Conservation (phyloP, 35 echinoderm and acorn worm genomes). For the Acanthaster planci region DNA sequence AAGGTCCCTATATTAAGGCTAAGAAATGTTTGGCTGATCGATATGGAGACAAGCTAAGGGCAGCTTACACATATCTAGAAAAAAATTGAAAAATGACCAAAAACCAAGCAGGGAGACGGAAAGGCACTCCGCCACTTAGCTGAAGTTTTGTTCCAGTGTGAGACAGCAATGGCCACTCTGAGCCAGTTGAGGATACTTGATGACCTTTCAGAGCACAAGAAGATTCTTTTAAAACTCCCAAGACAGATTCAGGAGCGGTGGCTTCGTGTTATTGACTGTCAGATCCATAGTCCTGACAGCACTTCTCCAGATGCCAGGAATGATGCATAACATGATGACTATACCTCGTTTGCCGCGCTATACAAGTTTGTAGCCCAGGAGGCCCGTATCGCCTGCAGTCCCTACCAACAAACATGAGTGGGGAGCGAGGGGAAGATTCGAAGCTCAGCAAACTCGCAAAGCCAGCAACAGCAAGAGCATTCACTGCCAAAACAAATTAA, state of each 20-base stretch:
- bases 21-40: neutral
- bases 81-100: conserved; percentile 7
- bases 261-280: neutral
- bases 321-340: neutral
- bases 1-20: neutral
- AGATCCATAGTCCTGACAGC: neutral
- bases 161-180: neutral
- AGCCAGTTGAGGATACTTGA: neutral
- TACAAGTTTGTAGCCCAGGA: neutral
- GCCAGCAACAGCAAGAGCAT: neutral
- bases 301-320: neutral
- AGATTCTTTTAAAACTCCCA: neutral
- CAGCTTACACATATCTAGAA: neutral
- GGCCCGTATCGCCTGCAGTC: neutral
- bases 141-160: neutral
- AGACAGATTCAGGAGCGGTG: neutral
- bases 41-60: neutral
- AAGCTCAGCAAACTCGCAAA: neutral
- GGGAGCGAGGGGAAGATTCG: neutral
- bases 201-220: neutral
- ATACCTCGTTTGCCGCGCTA: neutral
- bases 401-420: too few relatives aligned
- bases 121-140: neutral
- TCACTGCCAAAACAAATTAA: neutral
- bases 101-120: neutral